These are phyloP conservation scores for Chionomys nivalis DNA, from an alignment of 2,113 vertebrate genomes.

Conservation along the genomic window DNA sequence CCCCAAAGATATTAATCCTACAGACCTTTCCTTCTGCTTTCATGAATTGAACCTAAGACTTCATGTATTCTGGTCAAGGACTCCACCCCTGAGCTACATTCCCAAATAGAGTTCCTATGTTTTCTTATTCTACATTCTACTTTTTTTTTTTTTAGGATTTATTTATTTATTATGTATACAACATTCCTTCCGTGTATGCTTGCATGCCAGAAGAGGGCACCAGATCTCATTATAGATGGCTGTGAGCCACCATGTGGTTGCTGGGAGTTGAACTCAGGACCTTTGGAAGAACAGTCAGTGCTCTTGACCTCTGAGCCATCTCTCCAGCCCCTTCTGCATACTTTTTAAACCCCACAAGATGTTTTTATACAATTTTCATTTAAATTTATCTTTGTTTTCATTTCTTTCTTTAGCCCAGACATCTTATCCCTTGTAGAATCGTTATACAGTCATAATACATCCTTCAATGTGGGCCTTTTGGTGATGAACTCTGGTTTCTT, in stretches of 20 bases:
- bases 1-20: background rate
- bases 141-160: too few species aligned
- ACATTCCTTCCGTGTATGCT: too few species aligned
- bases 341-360: conserved; percentile 34
- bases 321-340: background rate
- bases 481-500: background rate
- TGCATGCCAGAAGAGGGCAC: too few species aligned
- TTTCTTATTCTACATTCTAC: conserved; percentile 23
- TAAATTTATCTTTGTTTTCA: conserved; percentile 43
- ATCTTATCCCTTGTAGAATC: conserved; percentile 8
- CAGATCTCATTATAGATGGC: too few species aligned
- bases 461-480: background rate
- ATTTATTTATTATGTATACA: too few species aligned
- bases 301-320: too few species aligned
- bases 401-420: conserved; percentile 30
- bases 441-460: background rate
- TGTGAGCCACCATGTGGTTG: too few species aligned
- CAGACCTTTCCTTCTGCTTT: background rate
- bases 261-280: too few species aligned
- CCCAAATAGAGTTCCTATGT: background rate
- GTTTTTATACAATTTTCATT: conserved; percentile 20
- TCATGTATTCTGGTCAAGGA: background rate
- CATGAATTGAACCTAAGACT: background rate
- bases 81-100: background rate
- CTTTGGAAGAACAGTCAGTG: too few species aligned